Base-by-base conservation (phyloP, 2,888 invertebrate species). In the Dolichopus griseipennis region DNA sequence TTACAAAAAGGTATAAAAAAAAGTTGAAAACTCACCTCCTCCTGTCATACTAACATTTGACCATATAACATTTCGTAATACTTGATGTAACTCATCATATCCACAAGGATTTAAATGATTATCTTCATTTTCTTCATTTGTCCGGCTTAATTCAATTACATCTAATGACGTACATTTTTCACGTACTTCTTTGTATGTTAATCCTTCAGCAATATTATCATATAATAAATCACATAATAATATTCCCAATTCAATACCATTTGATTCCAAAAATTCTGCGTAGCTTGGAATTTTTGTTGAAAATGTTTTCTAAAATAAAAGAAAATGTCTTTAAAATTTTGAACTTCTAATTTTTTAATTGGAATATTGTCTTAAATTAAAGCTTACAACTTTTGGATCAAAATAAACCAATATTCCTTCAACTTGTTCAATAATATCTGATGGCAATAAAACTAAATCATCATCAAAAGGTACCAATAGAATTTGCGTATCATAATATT, bases 171-270 rank as follows among this genome's bases (percentile, higher is more conserved):
- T 73, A 41, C 72, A 73, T n/a, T 70, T 71, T 61, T 74, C 71
- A 65, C 74, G 74, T 34, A 73, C 74, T 67, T 75, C 75, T 66
- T 74, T 75, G 69, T 75, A 76, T 2, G 75, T 76, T 8, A 76
- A 73, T 2, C 75, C 75, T 43, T 73, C 73, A 12, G 72, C 72
- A 4, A 72, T 70, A 43, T 74, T 72, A 33, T 76, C 75, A 52
- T 71, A 72, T 8, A 76, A 64, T 65, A 73, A 68, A 63, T 73
- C 72, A 65, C 75, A 76, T 12, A 76, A 68, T 9, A 76, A 67
- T 20, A 76, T 71, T 18, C 73, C 73, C 2, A 76, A 67, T 65
- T 76, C 75, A 20, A 76, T 73, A 65, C 73, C 69, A 65, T 76
- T 72, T 9, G 69, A 18, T 66, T 75, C 72, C 9, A 75, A 67